Base-by-base conservation (phyloP, 2,797 vertebrate genomes). In the Champsocephalus gunnari region DNA sequence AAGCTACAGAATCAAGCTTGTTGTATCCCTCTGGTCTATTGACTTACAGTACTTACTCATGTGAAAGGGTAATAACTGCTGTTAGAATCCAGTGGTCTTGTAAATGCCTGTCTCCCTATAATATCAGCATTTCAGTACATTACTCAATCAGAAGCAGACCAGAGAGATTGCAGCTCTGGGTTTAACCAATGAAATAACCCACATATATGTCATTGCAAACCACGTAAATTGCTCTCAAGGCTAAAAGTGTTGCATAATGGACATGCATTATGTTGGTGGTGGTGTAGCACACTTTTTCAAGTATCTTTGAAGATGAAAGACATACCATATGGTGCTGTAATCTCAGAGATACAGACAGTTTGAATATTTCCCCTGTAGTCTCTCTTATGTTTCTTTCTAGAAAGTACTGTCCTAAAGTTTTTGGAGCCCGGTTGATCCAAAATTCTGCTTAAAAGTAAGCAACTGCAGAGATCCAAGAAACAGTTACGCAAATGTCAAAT, bases 51-150 rank as follows among this genome's bases (percentile, higher is more conserved):
- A n/a, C 51, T 50, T 28, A 69, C 81, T 75, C 49, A 16, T 60
- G 63, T 77, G 67, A 71, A 81, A 71, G 60, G 73, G 59, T 78
- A 82, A 73, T 72, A 72, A 48, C 45, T 69, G 70, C 60, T 71
- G 28, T 58, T 69, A 65, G 61, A 61, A 60, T 67, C 57, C 61
- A 55, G 69, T 74, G 62, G 34, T 48, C 57, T 61, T 75, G 60
- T 24, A 60, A 72, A 70, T 75, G 48, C 65, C 56, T 72, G 66
- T 5, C 19, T 71, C 17, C 17, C 5, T 54, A 44, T 70, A 77
- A 70, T 64, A 43, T 53, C 14, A 1, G 4, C 34, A 56, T 49
- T 5, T 34, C 16, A 79, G 58, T n/a, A 55, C 50, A 78, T 81
- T 50, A 24, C 34, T 73, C 41, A 3, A 12, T 66, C 56, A 57